These are phyloP conservation scores for Eristalis intricaria DNA, from an alignment of 2,888 invertebrate species.

Conservation along the genomic window DNA sequence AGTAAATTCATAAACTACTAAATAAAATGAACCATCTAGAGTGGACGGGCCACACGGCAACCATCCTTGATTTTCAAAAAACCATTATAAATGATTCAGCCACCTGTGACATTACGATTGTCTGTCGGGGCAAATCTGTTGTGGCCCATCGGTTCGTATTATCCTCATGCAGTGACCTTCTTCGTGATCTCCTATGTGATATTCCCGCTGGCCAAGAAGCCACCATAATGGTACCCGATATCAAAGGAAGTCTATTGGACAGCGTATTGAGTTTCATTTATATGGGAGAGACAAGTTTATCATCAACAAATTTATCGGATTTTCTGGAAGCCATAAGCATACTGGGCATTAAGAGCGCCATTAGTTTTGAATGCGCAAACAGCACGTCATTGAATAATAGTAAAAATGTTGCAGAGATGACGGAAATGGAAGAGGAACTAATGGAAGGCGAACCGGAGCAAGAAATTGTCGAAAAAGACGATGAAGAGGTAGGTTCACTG, in stretches of 20 bases:
- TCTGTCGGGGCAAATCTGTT: conserved; percentile 78
- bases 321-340: conserved; percentile 80
- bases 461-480: conserved; percentile 64
- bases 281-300: conserved; percentile 79
- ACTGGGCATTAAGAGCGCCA: conserved; percentile 80
- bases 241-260: conserved; percentile 78
- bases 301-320: conserved; percentile 78
- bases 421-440: conserved; percentile 77
- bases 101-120: conserved; percentile 78
- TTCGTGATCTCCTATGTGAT: conserved; percentile 78
- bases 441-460: conserved; percentile 73
- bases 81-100: conserved; percentile 76
- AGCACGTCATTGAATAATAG: conserved; percentile 23
- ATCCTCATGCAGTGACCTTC: conserved; percentile 79
- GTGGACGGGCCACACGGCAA: conserved; percentile 81
- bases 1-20: neutral
- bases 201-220: conserved; percentile 77
- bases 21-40: conserved; percentile 78
- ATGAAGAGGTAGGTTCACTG: conserved; percentile 58
- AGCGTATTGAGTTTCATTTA: conserved; percentile 80
- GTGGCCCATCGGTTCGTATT: conserved; percentile 80
- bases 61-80: conserved; percentile 80
- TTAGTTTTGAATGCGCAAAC: conserved; percentile 79
- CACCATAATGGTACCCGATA: conserved; percentile 79
- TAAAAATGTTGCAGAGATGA: conserved; percentile 73